phyloP scores from a whole-genome alignment of 2,797 vertebrate species.

The Protonibea diacanthus region DNA sequence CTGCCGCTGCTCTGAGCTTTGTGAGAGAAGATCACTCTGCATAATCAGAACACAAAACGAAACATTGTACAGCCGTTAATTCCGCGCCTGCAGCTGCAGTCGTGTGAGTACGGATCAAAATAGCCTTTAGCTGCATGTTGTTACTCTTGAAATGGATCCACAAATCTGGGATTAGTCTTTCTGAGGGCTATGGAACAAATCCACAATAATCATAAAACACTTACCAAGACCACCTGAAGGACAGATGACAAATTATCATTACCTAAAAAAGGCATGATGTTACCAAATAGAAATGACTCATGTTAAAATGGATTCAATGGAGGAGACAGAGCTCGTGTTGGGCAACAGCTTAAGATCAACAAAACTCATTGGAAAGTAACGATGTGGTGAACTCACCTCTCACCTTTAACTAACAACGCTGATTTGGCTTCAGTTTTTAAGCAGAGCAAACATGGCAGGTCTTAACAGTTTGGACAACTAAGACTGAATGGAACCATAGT shows the following conservation, averaged over 20 bases:
- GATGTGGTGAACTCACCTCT: neutral
- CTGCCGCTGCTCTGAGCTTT: slow-evolving; percentile 48
- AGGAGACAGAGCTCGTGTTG: neutral
- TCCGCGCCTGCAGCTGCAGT: slow-evolving; percentile 47
- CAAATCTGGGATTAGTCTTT: slow-evolving; percentile 74
- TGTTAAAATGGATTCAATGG: slow-evolving; percentile 15
- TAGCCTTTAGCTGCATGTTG: slow-evolving; percentile 57
- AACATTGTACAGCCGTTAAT: slow-evolving; percentile 59
- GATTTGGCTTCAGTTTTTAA: neutral
- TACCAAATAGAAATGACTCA: neutral
- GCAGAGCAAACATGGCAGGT: neutral
- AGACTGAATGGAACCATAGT: too few species aligned
- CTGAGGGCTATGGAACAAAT: slow-evolving; percentile 37
- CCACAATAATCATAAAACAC: slow-evolving; percentile 11
- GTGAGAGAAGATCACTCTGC: slow-evolving; percentile 40
- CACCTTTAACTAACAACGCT: neutral
- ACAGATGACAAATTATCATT: neutral
- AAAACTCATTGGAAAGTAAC: neutral
- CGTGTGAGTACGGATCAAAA: slow-evolving; percentile 61
- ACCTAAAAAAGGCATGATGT: neutral
- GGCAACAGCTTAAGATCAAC: slow-evolving; percentile 11
- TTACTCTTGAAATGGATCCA: slow-evolving; percentile 68
- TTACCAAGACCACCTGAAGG: slow-evolving; percentile 5
- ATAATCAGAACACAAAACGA: slow-evolving; percentile 65
- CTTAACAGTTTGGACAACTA: neutral